Conservation (phyloP, 2,113 vertebrate species). For the Calyptommatus sinebrachiatus region DNA sequence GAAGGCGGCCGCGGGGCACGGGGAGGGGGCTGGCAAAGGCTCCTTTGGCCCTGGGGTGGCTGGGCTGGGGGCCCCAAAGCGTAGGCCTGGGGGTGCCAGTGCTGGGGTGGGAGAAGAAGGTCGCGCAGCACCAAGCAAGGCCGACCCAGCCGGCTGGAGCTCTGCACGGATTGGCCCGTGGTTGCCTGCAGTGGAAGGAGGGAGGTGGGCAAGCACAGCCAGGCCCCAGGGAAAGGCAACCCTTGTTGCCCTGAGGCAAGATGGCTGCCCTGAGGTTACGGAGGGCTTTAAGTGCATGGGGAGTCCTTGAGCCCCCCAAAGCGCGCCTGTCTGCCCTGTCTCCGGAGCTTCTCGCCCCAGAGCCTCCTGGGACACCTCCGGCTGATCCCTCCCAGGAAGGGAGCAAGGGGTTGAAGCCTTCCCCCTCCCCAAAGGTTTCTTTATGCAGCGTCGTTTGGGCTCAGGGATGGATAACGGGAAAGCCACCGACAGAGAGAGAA, state of each 20-base stretch:
- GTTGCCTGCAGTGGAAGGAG: slow-evolving; percentile 75
- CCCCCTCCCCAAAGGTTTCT: no score
- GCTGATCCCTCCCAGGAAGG: slow-evolving; percentile 25
- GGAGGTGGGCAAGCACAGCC: slow-evolving; percentile 38
- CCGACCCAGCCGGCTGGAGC: slow-evolving; percentile 46
- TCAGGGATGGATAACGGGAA: no score
- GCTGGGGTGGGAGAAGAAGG: slow-evolving; percentile 39
- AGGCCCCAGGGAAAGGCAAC: slow-evolving; percentile 1
- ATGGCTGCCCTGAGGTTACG: slow-evolving; percentile 6
- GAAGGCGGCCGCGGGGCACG: not conserved
- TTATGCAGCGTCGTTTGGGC: no score
- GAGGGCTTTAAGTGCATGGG: not conserved
- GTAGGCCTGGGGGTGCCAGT: not conserved
- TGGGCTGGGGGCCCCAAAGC: slow-evolving; percentile 26
- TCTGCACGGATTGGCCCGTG: slow-evolving; percentile 73
- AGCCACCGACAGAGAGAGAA: no score
- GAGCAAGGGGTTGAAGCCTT: not conserved
- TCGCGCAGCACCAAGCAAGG: slow-evolving; percentile 39
- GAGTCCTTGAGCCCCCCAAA: not conserved
- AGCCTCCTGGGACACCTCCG: not conserved
- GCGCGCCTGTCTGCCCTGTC: not conserved
- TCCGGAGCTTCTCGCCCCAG: not conserved
- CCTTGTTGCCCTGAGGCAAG: slow-evolving; percentile 30
- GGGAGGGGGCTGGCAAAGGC: slow-evolving; percentile 51
- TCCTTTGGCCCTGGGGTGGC: slow-evolving; percentile 64